Percentiles rank a stretch among this genome's conserved stretches.
Evolutionary conservation across 2,888 invertebrate species (phyloP).

Genomic region (Helicoverpa assulta): DNA sequence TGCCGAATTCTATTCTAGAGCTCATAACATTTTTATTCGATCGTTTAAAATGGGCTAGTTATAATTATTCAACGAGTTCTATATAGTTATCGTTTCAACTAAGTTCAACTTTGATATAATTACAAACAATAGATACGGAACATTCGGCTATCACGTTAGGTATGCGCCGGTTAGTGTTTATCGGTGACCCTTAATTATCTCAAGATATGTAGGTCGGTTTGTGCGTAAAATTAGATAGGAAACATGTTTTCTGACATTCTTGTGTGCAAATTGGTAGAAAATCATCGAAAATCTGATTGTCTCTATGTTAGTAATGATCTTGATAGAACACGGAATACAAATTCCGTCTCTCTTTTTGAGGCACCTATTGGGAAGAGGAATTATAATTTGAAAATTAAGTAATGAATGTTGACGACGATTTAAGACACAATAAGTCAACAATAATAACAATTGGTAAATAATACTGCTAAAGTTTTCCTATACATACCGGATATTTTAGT

Average conservation of each 20-base stretch:
- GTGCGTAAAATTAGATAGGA: conserved; percentile 29
- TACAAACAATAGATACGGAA: conserved; percentile 32
- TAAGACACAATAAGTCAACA: no score
- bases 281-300: background rate
- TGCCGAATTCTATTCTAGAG: no score
- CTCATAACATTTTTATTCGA: background rate
- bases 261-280: conserved; percentile 9
- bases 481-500: background rate
- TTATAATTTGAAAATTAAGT: no score
- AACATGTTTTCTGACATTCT: conserved; percentile 21
- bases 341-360: no score
- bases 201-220: conserved; percentile 45
- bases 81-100: conserved; percentile 14
- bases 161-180: conserved; percentile 51
- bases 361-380: no score
- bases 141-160: conserved; percentile 34
- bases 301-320: no score
- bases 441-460: no score
- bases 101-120: conserved; percentile 42
- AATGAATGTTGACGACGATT: no score
- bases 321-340: no score
- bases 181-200: conserved; percentile 56
- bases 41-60: no score
- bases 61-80: background rate
- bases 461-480: no score